Percentiles rank a stretch among this genome's conserved stretches.
These are phyloP conservation scores for Phaethon lepturus DNA, from an alignment of 2,113 vertebrate genomes.

Conservation along the genomic window DNA sequence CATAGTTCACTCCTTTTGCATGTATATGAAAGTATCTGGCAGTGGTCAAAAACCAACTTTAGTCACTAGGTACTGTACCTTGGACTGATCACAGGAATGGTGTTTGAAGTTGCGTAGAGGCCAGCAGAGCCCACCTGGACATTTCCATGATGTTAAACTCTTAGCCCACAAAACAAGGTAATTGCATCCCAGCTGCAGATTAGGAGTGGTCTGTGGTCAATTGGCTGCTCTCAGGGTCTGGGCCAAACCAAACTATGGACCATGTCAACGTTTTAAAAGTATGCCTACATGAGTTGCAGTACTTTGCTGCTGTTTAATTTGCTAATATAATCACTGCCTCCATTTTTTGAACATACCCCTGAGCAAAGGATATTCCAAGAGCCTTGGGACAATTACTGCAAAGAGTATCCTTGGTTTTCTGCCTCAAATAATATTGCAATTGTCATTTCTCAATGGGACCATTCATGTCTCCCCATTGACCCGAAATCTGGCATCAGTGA, in stretches of 20 bases:
- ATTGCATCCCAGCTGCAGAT: not conserved
- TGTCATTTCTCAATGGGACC: not conserved
- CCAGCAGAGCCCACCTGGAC: not conserved
- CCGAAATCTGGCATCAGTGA: not conserved
- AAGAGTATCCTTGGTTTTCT: not conserved
- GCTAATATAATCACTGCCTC: not conserved
- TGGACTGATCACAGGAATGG: not conserved
- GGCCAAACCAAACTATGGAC: not conserved
- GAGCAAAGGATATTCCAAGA: not conserved
- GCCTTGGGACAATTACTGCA: not conserved
- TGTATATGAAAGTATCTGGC: accelerated
- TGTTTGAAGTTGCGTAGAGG: not conserved
- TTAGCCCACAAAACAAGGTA: not conserved
- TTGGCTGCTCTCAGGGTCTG: not conserved
- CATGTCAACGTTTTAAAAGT: accelerated
- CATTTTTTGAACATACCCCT: accelerated
- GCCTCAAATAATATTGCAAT: not conserved
- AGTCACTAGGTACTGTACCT: not conserved
- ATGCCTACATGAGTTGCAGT: not conserved
- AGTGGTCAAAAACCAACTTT: not conserved
- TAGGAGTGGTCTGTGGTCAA: not conserved
- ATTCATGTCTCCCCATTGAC: not conserved
- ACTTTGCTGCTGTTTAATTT: not conserved
- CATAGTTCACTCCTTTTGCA: not conserved
- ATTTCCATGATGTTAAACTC: not conserved